Conservation (phyloP, 1,140 invertebrate genomes). For the Apis laboriosa region DNA sequence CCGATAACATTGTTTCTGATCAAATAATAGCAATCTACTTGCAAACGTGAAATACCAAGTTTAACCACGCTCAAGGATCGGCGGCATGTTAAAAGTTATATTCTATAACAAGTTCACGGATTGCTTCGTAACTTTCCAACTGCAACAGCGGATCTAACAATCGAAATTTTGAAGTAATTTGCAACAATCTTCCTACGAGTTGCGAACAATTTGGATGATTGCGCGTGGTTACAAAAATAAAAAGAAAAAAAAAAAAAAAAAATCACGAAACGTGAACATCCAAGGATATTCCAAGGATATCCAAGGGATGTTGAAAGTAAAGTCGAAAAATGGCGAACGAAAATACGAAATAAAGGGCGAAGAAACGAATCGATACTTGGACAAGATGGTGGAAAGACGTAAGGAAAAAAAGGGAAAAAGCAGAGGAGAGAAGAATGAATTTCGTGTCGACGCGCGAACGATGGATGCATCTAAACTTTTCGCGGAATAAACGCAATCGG, state of each 20-base stretch:
- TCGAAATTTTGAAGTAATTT: not conserved
- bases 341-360: not conserved
- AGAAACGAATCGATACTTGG: not conserved
- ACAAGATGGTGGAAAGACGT: not conserved
- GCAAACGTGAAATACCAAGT: no score
- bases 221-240: not conserved
- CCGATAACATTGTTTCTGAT: no score
- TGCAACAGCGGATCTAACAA: not conserved
- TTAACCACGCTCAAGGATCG: no score
- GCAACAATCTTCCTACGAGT: not conserved
- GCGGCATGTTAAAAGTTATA: not conserved
- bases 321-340: not conserved
- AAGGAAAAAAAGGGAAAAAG: not conserved
- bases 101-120: not conserved
- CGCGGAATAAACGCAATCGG: constrained; percentile 53
- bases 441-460: constrained; percentile 25
- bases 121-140: not conserved
- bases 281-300: not conserved
- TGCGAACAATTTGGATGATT: constrained; percentile 4
- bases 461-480: constrained; percentile 49
- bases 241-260: no score
- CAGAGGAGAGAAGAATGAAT: constrained; percentile 11
- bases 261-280: no score
- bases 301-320: not conserved
- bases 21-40: no score